These are phyloP conservation scores for Pelobates cultripes DNA, from an alignment of 2,797 vertebrate species.

Conservation along the genomic window DNA sequence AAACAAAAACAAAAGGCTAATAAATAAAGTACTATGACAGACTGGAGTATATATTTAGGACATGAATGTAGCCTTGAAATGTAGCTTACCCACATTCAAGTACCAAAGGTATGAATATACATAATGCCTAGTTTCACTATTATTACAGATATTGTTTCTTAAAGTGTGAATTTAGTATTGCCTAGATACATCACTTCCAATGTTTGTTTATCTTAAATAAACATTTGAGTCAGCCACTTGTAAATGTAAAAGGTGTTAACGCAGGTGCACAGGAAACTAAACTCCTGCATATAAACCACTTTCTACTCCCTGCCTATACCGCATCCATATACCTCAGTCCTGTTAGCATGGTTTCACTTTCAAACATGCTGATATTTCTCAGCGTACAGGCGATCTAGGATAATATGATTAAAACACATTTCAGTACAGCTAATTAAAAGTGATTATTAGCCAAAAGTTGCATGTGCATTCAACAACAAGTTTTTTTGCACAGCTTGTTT, in stretches of 20 bases:
- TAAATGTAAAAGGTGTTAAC: conserved; percentile 40
- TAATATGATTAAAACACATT: neutral
- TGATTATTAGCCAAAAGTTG: neutral
- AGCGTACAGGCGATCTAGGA: neutral
- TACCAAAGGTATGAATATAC: too few relatives aligned
- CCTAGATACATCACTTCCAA: conserved; percentile 6
- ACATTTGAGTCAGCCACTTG: conserved; percentile 17
- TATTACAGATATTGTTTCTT: neutral
- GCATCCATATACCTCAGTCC: conserved; percentile 11
- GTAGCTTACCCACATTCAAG: too few relatives aligned
- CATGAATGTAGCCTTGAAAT: too few relatives aligned
- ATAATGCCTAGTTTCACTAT: too few relatives aligned
- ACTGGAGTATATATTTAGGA: too few relatives aligned
- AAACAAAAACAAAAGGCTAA: too few relatives aligned
- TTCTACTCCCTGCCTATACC: conserved; percentile 36
- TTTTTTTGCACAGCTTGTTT: too few relatives aligned
- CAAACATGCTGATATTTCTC: neutral
- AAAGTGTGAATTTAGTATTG: conserved; percentile 9
- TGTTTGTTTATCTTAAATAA: conserved; percentile 45
- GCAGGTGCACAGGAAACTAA: conserved; percentile 53
- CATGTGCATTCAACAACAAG: too few relatives aligned
- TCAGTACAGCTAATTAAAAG: neutral
- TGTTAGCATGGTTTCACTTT: neutral
- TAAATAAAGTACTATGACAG: too few relatives aligned
- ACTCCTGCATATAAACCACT: conserved; percentile 36